A percentile compares a stretch with the other conserved stretches of the same genome.
Evolutionary conservation across 2,797 vertebrate species (phyloP).

Genomic region (Poeciliopsis paucimaculata): DNA sequence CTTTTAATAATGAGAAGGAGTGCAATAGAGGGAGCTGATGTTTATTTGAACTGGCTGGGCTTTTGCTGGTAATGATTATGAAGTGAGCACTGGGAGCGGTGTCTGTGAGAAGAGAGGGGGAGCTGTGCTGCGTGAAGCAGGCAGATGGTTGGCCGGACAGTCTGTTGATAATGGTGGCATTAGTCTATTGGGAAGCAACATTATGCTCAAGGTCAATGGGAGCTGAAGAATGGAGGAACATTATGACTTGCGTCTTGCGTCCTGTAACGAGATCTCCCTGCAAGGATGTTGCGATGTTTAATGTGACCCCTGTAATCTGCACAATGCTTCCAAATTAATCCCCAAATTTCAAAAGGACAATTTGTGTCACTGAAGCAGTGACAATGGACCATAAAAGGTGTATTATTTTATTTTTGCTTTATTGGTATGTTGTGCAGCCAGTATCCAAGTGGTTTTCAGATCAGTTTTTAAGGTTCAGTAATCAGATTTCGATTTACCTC

Average conservation of each 20-base stretch:
- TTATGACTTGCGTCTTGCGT: conserved; percentile 60
- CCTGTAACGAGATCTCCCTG: conserved; percentile 61
- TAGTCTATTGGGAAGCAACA: conserved; percentile 77
- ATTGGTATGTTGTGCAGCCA: conserved; percentile 6
- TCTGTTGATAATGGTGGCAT: conserved; percentile 75
- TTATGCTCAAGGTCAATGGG: conserved; percentile 80
- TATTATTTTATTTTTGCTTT: conserved; percentile 31
- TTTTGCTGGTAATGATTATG: conserved; percentile 77
- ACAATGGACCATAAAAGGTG: conserved; percentile 49
- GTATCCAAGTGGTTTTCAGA: neutral
- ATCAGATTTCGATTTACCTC: conserved; percentile 21
- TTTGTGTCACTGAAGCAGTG: conserved; percentile 43
- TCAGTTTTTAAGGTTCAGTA: conserved; percentile 7
- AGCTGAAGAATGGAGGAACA: conserved; percentile 66
- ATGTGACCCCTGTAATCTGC: conserved; percentile 47
- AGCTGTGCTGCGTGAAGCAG: conserved; percentile 50
- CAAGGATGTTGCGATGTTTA: conserved; percentile 57
- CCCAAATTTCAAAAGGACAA: conserved; percentile 47
- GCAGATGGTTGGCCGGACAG: conserved; percentile 78
- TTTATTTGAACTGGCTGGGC: conserved; percentile 71
- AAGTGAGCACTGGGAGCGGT: conserved; percentile 66
- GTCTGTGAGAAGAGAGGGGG: conserved; percentile 39
- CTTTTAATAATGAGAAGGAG: conserved; percentile 68
- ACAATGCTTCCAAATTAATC: conserved; percentile 38
- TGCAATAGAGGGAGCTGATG: conserved; percentile 62